Base-by-base conservation (phyloP, 2,797 vertebrate species). In the Chelon auratus region DNA sequence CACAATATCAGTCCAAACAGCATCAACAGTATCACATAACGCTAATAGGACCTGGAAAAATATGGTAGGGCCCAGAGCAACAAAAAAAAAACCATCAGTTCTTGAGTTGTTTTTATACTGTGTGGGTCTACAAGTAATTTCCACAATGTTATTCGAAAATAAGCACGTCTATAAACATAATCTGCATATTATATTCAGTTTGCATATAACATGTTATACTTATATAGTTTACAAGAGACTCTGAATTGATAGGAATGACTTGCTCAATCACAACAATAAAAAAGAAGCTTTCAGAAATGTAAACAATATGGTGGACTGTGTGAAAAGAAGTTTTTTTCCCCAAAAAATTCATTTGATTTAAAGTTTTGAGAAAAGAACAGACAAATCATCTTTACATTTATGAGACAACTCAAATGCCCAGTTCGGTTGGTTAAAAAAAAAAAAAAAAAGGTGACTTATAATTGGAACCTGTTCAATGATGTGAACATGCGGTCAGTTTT, bases 101-200 rank as follows among this genome's bases (percentile, higher is more conserved):
- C n/a, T 64, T 65, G 50, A 53, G 58, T 14, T 69, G 40, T 67
- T 57, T 77, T 50, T 26, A 73, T 43, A 43, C 24, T 24, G 5
- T 39, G 6, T 65, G 58, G 18, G 70, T 59, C 56, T 56, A 75
- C 8, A 58, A 39, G 72, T 48, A 1, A 0, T 64, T 64, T 67
- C 18, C 17, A 20, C 18, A 26, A 1, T 54, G 56, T 59, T 66
- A 56, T 58, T 73, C 62, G 58, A 20, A 77, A 45, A 88, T 77
- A 39, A 70, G 20, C 40, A 77, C 84, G 69, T 59, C 52, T 39
- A 80, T 47, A 77, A 81, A 76, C 64, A 55, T 13, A 64, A 50
- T 26, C 12, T 76, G 39, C 45, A 63, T 57, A 67, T 73, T 60
- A 36, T 15, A 42, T 74, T 67, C 42, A 26, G 24, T 37, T 11